phyloP scores from a whole-genome alignment of 1,140 invertebrate genomes.

The Planococcus citri region DNA sequence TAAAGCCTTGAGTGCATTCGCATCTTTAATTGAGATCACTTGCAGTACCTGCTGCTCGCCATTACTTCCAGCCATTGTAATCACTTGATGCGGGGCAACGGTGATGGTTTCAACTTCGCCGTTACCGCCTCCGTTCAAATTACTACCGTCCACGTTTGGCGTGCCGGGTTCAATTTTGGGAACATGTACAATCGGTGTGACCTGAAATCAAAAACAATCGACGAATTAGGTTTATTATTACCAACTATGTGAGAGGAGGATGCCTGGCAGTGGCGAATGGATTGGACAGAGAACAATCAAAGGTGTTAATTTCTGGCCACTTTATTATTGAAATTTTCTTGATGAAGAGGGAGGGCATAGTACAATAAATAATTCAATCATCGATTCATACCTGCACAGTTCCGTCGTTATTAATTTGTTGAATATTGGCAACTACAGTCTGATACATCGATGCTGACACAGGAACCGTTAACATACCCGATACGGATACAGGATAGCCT shows the following conservation, averaged over 20 bases:
- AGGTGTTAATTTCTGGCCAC: no score
- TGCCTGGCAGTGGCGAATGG: no score
- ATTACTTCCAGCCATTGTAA: slow-evolving; percentile 51
- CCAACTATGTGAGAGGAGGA: no score
- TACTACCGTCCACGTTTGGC: slow-evolving; percentile 4
- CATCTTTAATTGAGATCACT: slow-evolving; percentile 68
- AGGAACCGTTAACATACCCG: slow-evolving; percentile 88
- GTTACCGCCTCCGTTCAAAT: slow-evolving; percentile 37
- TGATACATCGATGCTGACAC: slow-evolving; percentile 93
- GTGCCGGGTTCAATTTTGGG: slow-evolving; percentile 50
- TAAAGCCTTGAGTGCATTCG: slow-evolving; percentile 46
- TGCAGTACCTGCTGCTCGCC: slow-evolving; percentile 58
- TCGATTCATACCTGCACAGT: slow-evolving; percentile 49
- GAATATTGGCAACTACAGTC: slow-evolving; percentile 85
- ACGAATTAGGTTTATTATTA: background rate
- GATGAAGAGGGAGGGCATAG: no score
- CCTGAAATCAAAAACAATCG: slow-evolving; percentile 26
- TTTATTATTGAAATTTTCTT: no score
- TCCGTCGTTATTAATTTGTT: slow-evolving; percentile 60
- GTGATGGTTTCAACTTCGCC: slow-evolving; percentile 47
- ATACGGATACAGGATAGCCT: slow-evolving; percentile 75
- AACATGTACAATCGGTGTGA: slow-evolving; percentile 69
- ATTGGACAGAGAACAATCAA: background rate
- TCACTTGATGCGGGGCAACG: slow-evolving; percentile 53
- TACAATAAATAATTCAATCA: no score